Evolutionary conservation across 2,888 invertebrate species (phyloP).

Genomic region (Pyrgus malvae): DNA sequence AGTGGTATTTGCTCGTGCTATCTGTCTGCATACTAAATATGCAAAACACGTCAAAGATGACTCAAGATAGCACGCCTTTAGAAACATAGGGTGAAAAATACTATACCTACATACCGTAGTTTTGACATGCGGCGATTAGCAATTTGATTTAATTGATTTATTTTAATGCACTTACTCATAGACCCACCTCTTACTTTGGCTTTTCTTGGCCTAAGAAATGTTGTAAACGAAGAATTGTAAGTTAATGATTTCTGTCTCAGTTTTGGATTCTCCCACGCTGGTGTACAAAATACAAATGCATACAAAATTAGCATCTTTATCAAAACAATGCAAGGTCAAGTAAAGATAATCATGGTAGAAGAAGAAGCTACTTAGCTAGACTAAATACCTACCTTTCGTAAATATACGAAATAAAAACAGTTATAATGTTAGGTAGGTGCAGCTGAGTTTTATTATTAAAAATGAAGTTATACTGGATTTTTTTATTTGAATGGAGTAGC

Average conservation of each 20-base stretch:
- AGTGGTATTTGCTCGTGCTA: slow-evolving; percentile 6
- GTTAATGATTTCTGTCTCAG: neutral
- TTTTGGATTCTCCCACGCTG: slow-evolving; percentile 2
- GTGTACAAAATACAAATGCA: neutral
- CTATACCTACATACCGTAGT: slow-evolving; percentile 1
- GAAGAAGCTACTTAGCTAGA: neutral
- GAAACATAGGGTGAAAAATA: slow-evolving; percentile 18
- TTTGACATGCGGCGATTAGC: slow-evolving; percentile 3
- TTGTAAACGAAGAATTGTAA: neutral
- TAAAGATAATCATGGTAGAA: neutral
- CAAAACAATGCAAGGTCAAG: slow-evolving; percentile 4
- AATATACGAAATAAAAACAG: neutral
- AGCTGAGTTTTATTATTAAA: no score
- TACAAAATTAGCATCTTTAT: neutral
- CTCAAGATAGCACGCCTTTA: slow-evolving; percentile 8
- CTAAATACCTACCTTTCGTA: neutral
- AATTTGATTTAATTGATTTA: slow-evolving; percentile 7
- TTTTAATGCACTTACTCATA: neutral
- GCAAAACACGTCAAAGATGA: slow-evolving; percentile 21
- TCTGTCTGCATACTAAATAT: slow-evolving; percentile 11
- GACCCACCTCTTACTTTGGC: neutral
- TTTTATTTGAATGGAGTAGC: no score
- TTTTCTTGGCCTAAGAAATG: neutral
- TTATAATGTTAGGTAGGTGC: neutral
- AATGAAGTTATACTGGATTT: no score